Evolutionary conservation across 2,113 vertebrate genomes (phyloP).

Genomic region (Thermophis baileyi): DNA sequence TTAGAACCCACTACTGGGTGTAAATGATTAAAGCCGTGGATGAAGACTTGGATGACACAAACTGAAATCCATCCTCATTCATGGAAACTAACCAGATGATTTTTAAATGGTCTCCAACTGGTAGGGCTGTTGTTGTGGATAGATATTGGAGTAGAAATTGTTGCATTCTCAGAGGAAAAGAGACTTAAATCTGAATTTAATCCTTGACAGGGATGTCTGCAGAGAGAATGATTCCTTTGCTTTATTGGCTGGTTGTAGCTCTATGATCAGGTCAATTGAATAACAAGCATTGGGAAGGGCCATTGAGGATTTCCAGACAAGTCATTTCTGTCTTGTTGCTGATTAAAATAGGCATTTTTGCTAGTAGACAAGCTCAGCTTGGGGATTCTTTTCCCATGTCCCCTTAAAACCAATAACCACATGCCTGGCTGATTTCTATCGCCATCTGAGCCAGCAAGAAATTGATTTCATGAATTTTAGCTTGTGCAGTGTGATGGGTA

Average conservation of each 20-base stretch:
- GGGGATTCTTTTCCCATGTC: background rate
- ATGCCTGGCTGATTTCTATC: background rate
- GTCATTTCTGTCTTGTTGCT: background rate
- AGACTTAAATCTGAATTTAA: background rate
- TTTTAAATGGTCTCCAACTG: background rate
- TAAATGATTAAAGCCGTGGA: background rate
- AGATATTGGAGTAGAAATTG: background rate
- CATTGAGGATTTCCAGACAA: background rate
- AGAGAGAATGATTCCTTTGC: background rate
- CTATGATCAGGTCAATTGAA: background rate
- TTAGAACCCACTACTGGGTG: background rate
- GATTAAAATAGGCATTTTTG: background rate
- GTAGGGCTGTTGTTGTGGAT: background rate
- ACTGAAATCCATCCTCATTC: background rate
- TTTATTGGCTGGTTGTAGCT: background rate
- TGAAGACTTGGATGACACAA: background rate
- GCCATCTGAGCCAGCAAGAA: background rate
- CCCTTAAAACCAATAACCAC: background rate
- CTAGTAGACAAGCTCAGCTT: background rate
- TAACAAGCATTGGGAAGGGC: background rate
- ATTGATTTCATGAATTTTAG: background rate
- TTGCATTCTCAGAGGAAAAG: background rate
- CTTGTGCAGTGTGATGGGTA: background rate
- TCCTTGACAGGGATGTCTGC: background rate
- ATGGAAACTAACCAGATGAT: background rate